These are phyloP conservation scores for Microtus californicus DNA, from an alignment of 2,797 vertebrate genomes.

Conservation along the genomic window DNA sequence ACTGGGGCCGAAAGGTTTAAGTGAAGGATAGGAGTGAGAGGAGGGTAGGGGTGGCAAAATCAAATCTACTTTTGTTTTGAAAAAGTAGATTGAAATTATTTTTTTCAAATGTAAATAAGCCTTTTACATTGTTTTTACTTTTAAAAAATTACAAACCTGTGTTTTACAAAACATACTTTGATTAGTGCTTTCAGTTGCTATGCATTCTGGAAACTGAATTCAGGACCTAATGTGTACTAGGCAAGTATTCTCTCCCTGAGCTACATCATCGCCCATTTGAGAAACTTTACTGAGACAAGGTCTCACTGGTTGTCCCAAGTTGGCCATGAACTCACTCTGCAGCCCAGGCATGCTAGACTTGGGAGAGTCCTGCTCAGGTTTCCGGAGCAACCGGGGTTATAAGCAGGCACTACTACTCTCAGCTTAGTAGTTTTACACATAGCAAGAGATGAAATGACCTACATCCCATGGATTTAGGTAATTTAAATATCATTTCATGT, in stretches of 20 bases:
- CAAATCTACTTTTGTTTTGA: conserved; percentile 27
- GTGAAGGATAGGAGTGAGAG: no score
- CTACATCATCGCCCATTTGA: neutral
- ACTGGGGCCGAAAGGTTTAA: no score
- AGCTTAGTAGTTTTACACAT: neutral
- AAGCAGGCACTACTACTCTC: neutral
- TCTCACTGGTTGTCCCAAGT: neutral
- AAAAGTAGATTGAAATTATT: conserved; percentile 29
- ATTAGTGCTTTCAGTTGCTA: neutral
- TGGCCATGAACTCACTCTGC: neutral
- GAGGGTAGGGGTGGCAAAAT: neutral
- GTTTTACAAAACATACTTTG: conserved; percentile 42
- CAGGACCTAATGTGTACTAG: neutral
- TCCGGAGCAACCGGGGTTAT: neutral
- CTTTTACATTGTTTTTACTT: conserved; percentile 19
- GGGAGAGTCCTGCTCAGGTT: neutral
- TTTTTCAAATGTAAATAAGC: conserved; percentile 31
- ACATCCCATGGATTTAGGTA: conserved; percentile 26
- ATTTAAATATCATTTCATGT: neutral
- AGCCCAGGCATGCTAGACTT: neutral
- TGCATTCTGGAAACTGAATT: neutral
- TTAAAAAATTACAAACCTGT: neutral
- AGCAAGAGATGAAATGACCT: conserved; percentile 13
- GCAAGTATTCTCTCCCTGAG: neutral
- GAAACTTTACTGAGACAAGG: neutral